Percentiles rank a stretch among this genome's conserved stretches.
These are phyloP conservation scores for Liparis tanakae DNA, from an alignment of 2,797 vertebrate species.

Conservation along the genomic window DNA sequence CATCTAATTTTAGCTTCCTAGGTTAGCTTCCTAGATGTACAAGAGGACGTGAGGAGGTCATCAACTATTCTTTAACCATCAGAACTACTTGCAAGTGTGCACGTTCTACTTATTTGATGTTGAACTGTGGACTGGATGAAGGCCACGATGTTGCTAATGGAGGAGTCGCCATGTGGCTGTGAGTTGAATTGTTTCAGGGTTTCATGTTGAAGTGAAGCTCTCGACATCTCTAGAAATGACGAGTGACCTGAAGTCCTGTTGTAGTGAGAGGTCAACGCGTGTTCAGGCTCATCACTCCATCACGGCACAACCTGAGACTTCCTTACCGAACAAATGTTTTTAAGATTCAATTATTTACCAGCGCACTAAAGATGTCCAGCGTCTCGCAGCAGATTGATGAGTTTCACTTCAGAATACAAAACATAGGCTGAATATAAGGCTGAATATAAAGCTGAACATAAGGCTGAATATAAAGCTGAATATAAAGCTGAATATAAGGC, in stretches of 20 bases:
- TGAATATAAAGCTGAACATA: neutral
- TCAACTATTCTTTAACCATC: neutral
- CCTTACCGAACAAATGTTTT: neutral
- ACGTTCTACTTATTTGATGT: neutral
- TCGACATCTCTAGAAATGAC: neutral
- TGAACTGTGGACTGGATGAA: neutral
- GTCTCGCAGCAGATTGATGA: neutral
- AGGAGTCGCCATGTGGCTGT: neutral
- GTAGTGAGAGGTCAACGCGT: neutral
- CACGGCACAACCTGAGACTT: neutral
- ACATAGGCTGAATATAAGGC: neutral
- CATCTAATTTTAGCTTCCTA: too few species aligned
- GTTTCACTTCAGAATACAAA: neutral
- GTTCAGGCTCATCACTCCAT: neutral
- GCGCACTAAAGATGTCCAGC: neutral
- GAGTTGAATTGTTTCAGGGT: neutral
- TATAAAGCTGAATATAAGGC: neutral
- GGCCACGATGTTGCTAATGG: neutral
- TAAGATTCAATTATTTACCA: neutral
- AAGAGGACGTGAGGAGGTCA: neutral
- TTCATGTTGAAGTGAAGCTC: neutral
- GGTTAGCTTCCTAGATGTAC: neutral
- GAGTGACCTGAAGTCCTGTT: neutral
- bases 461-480: too few species aligned
- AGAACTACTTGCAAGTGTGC: neutral